Base-by-base conservation (phyloP, 2,797 vertebrate genomes). In the Argentina silus region DNA sequence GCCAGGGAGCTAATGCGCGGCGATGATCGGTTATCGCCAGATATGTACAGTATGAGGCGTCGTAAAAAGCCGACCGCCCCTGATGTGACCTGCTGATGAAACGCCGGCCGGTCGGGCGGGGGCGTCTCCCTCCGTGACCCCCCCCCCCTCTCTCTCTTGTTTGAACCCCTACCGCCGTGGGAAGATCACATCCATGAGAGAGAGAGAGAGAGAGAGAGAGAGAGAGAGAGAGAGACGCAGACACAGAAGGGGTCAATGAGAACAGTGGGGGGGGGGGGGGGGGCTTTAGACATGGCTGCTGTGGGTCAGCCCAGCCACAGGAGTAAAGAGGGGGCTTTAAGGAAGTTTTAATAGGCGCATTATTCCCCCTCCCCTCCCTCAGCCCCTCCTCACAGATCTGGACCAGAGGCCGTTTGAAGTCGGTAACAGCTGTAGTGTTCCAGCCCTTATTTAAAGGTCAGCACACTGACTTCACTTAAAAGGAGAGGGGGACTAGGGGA, bases 371-470 rank as follows among this genome's bases (percentile, higher is more conserved):
- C n/a, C 83, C 85, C 85, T 85, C 79, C 69, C 82, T 84, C 78
- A 78, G 84, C 78, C 89, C 90, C 82, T 81, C 85, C 80, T 91
- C 27, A 36, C 27, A 36, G 27, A 36, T 36, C 78, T 74, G 84
- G 88, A 86, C 83, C 83, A 84, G 75, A 86, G 86, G 87, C 83
- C 83, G 89, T 92, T 93, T 93, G 93, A 94, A 94, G 92, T 92
- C 81, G 76, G 88, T 89, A 93, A 93, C 93, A 94, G 92, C 91
- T 92, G 92, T 91, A 91, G 87, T 90, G 91, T 92, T 93, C 89
- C 83, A 92, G 91, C 86, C 86, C 93, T 93, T 93, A 93, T 93
- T 93, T 93, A 93, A 93, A 95, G 93, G 93, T 94, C 93, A 94
- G 86, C 86, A 89, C 84, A 88, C 87, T 90, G 88, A 90, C 90